Evolutionary conservation across 2,113 vertebrate species (phyloP).

Genomic region (Athene noctua): DNA sequence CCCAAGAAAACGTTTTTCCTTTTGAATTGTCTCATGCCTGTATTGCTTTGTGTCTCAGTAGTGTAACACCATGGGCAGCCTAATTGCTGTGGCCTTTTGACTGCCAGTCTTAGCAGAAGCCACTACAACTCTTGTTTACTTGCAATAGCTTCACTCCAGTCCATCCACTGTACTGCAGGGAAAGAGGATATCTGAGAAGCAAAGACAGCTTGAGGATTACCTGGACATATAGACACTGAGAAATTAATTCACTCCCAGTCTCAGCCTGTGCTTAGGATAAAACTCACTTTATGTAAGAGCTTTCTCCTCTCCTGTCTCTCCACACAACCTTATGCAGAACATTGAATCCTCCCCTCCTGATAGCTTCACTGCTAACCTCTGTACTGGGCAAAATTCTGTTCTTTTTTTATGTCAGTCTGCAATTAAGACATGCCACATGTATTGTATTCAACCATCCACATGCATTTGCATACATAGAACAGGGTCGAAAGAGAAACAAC

Average conservation of each 20-base stretch:
- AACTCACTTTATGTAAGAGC: background rate
- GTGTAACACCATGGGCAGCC: background rate
- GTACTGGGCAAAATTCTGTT: background rate
- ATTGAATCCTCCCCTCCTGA: background rate
- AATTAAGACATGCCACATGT: background rate
- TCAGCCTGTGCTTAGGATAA: background rate
- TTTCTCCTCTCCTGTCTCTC: background rate
- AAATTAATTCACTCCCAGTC: background rate
- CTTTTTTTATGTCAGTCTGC: background rate
- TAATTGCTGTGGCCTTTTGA: background rate
- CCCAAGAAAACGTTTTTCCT: background rate
- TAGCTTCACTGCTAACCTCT: background rate
- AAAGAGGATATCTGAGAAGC: background rate
- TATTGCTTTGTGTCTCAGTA: background rate
- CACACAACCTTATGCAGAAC: background rate
- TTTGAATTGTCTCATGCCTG: background rate
- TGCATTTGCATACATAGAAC: background rate
- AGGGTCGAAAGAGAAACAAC: background rate
- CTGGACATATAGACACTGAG: background rate
- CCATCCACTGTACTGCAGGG: background rate
- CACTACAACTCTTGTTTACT: background rate
- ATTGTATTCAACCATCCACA: background rate
- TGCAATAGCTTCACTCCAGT: background rate
- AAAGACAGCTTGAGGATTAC: background rate
- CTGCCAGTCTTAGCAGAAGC: background rate